These are phyloP conservation scores for Eurois occulta DNA, from an alignment of 2,888 invertebrate species.

Conservation along the genomic window DNA sequence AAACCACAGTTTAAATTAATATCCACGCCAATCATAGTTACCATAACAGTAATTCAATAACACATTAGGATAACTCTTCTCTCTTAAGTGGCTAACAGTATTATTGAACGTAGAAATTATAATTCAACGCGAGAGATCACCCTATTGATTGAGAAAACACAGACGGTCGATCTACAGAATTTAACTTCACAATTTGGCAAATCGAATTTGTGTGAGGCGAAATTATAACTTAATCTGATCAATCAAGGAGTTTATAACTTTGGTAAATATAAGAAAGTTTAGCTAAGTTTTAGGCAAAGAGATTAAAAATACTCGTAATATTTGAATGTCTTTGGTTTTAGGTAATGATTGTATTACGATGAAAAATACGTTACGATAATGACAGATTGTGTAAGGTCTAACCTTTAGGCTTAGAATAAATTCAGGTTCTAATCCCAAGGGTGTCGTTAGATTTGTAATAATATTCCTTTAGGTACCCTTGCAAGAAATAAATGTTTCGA, in stretches of 20 bases:
- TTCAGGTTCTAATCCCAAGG: background rate
- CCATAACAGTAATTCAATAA: too few relatives aligned
- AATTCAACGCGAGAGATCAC: background rate
- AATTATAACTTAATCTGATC: slow-evolving; percentile 46
- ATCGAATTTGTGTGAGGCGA: slow-evolving; percentile 35
- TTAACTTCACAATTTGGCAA: slow-evolving; percentile 36
- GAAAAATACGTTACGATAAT: slow-evolving; percentile 16
- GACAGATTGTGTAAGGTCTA: slow-evolving; percentile 7
- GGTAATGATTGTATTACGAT: slow-evolving; percentile 11
- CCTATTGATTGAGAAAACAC: slow-evolving; percentile 17
- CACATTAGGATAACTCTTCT: too few relatives aligned
- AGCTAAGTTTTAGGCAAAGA: too few relatives aligned
- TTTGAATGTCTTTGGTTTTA: too few relatives aligned
- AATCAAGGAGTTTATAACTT: slow-evolving; percentile 49
- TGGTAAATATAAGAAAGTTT: slow-evolving; percentile 18
- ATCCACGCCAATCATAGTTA: too few relatives aligned
- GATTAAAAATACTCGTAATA: too few relatives aligned
- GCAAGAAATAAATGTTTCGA: background rate
- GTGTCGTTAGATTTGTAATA: slow-evolving; percentile 12
- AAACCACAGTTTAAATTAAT: background rate
- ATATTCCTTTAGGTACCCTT: background rate
- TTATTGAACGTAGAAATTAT: slow-evolving; percentile 12
- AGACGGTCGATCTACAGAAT: slow-evolving; percentile 13
- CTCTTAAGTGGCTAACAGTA: background rate
- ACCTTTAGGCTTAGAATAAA: background rate